Evolutionary conservation across 2,797 vertebrate species (phyloP), one percentile per base, ranked within the genome.

Genomic region (Glyptemys insculpta): DNA sequence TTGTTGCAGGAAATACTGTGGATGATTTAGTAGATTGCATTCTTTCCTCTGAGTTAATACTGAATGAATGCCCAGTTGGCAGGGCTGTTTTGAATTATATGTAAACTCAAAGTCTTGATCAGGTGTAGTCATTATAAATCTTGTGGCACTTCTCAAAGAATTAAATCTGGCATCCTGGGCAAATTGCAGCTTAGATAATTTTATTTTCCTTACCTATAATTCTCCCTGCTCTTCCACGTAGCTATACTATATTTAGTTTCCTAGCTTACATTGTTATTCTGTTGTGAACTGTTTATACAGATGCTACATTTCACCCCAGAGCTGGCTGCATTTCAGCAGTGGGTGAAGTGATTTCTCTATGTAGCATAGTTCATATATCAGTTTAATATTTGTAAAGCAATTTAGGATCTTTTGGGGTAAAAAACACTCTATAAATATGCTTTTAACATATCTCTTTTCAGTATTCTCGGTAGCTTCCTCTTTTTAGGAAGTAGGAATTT

Each of bases 171-270:
- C 31, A 1, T 41, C 25, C 62, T 0, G 1, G 27, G 29, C 0
- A 10, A 65, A 84, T 90, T 83, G 80, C 88, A 92, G 79, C 85
- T 81, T 7, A 1, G 59, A 34, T n/a, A 9, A 65, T 65, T 65
- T 65, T 12, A 47, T 82, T 88, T 88, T 86, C 91, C 65, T 89
- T 57, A 92, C 82, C 92, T 87, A 50, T 93, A 76, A 54, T 84
- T 76, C 47, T 80, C 94, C 53, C 80, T 88, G 91, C 91, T 57
- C 3, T 56, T 80, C 72, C 50, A 52, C 83, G 53, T 94, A 94
- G 96, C 76, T 81, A 93, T 83, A 91, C 80, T 37, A 41, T 97
- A 91, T 12, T 95, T 95, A 95, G 4, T 12, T 92, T 89, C 91
- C 95, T 95, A 86, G 94, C 94, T 89, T 88, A 88, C 89, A 95